Conservation (phyloP, 2,797 vertebrate genomes). For the Tokudaia muenninki region DNA sequence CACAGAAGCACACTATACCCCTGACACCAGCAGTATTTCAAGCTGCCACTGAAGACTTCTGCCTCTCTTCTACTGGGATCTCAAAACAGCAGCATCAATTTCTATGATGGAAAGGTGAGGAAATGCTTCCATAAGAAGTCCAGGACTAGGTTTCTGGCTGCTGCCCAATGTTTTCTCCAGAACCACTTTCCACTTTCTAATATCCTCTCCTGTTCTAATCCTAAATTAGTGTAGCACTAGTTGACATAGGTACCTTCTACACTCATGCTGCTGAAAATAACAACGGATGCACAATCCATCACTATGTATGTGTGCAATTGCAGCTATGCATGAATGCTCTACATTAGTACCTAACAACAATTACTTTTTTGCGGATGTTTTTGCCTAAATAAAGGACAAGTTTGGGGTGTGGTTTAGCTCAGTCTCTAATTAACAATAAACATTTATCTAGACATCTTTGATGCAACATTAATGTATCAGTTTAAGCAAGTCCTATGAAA, state of each 20-base stretch:
- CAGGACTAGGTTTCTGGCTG: slow-evolving; percentile 55
- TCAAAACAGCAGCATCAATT: slow-evolving; percentile 51
- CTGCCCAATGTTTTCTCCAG: slow-evolving; percentile 53
- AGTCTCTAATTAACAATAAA: slow-evolving; percentile 88
- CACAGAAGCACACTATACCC: not conserved
- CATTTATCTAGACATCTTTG: slow-evolving; percentile 82
- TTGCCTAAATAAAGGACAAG: slow-evolving; percentile 67
- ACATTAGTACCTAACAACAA: slow-evolving; percentile 86
- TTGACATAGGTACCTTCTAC: slow-evolving; percentile 74
- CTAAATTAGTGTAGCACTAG: slow-evolving; percentile 65
- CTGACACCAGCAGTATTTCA: not conserved
- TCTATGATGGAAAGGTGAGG: slow-evolving; percentile 13
- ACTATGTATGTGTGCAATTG: slow-evolving; percentile 89
- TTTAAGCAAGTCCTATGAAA: slow-evolving; percentile 22
- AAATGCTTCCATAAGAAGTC: slow-evolving; percentile 48
- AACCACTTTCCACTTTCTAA: slow-evolving; percentile 56
- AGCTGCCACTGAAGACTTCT: not conserved
- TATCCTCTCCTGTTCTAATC: slow-evolving; percentile 57
- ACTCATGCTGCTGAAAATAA: slow-evolving; percentile 77
- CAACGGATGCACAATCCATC: slow-evolving; percentile 82
- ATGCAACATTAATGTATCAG: slow-evolving; percentile 46
- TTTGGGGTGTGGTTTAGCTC: slow-evolving; percentile 70
- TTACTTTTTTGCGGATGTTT: slow-evolving; percentile 77
- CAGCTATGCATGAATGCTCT: slow-evolving; percentile 83
- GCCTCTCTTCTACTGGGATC: not conserved